phyloP scores from a whole-genome alignment of 2,888 invertebrate genomes.

The Yponomeuta malinellus region DNA sequence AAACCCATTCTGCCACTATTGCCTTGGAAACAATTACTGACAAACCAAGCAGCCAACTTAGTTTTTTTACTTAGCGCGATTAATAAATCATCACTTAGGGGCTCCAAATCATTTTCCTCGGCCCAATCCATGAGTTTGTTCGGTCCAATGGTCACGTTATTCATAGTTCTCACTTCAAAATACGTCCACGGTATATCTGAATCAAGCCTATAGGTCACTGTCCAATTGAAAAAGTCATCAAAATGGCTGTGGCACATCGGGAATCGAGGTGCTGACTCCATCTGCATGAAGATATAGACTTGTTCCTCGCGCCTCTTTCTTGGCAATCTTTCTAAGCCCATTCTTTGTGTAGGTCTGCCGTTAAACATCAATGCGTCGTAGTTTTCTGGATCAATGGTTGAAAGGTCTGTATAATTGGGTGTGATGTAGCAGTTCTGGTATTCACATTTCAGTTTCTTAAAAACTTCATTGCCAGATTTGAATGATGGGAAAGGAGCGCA shows the following conservation, averaged over 20 bases:
- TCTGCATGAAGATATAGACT: conserved; percentile 52
- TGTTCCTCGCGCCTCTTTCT: conserved; percentile 32
- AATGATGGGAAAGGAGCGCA: not conserved
- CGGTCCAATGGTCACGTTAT: conserved; percentile 46
- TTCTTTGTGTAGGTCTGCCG: conserved; percentile 17
- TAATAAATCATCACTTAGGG: conserved; percentile 24
- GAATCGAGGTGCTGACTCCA: conserved; percentile 44
- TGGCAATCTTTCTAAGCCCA: conserved; percentile 5
- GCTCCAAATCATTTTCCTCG: conserved; percentile 31
- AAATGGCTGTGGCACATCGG: conserved; percentile 45
- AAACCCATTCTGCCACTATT: conserved; percentile 41
- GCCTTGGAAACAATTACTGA: conserved; percentile 40
- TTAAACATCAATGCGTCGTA: conserved; percentile 39
- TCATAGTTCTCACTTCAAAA: conserved; percentile 37
- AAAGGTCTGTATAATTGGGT: not conserved
- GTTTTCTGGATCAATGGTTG: not conserved
- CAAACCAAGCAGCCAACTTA: conserved; percentile 53
- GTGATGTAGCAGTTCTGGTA: conserved; percentile 7
- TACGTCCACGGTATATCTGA: conserved; percentile 56
- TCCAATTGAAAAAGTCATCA: conserved; percentile 61
- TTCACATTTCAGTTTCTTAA: not conserved
- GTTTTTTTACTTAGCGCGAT: conserved; percentile 35
- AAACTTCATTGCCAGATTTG: not conserved
- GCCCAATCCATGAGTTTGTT: conserved; percentile 38
- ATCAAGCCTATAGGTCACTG: conserved; percentile 60